phyloP scores from a whole-genome alignment of 2,113 vertebrate species.

The Phainopepla nitens region DNA sequence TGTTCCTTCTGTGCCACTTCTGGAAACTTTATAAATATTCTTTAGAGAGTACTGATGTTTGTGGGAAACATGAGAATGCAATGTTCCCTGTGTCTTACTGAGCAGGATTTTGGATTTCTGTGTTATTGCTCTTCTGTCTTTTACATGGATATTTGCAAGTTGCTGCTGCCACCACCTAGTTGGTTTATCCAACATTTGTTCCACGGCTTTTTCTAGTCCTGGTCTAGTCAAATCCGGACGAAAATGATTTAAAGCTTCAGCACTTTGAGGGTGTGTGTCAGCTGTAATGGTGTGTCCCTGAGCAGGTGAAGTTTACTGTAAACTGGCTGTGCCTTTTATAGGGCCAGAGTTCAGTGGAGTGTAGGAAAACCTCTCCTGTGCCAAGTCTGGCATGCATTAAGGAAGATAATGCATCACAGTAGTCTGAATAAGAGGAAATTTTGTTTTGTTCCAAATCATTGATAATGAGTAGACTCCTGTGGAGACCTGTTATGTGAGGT shows the following conservation, averaged over 20 bases:
- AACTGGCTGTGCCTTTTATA: neutral
- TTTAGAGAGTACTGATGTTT: neutral
- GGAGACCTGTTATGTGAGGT: neutral
- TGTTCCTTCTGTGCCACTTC: neutral
- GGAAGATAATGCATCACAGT: neutral
- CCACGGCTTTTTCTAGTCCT: neutral
- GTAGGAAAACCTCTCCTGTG: neutral
- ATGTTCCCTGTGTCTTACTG: neutral
- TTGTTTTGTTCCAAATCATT: neutral
- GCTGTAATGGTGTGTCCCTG: neutral
- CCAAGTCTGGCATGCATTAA: neutral
- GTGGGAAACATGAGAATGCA: neutral
- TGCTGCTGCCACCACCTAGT: neutral
- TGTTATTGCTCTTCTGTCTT: neutral
- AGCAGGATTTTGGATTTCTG: neutral
- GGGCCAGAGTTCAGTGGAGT: neutral
- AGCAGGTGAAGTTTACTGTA: neutral
- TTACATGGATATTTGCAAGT: neutral
- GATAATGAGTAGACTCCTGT: neutral
- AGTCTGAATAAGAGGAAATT: neutral
- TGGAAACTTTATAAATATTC: neutral
- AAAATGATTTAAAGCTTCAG: neutral
- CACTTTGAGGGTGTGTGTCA: neutral
- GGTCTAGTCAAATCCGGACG: neutral
- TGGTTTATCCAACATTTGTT: neutral